phyloP scores from a whole-genome alignment of 2,113 vertebrate species.

The Menura novaehollandiae region DNA sequence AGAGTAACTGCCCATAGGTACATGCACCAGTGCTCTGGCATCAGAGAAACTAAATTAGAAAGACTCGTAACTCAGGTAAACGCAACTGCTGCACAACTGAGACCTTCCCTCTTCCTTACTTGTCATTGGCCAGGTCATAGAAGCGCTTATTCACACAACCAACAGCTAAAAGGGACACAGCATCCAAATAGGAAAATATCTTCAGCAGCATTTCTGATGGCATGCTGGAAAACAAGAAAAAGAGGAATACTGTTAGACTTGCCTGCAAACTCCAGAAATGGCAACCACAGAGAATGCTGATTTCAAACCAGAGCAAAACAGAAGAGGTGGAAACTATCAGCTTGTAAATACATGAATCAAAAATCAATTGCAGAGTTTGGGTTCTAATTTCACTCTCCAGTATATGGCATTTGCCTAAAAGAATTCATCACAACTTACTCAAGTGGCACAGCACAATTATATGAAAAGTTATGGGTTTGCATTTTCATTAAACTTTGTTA shows the following conservation, averaged over 20 bases:
- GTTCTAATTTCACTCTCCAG: not conserved
- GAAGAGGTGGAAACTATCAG: not conserved
- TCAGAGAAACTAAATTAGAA: not conserved
- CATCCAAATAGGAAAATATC: constrained; percentile 86
- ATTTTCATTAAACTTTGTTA: not conserved
- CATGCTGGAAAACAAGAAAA: constrained; percentile 71
- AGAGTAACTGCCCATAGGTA: not conserved
- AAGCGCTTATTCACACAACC: constrained; percentile 81
- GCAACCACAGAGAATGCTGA: not conserved
- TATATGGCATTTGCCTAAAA: not conserved
- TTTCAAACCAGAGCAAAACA: not conserved
- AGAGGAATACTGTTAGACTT: not conserved
- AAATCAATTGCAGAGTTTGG: not conserved
- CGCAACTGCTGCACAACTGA: not conserved
- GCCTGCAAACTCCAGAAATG: not conserved
- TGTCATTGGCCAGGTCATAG: constrained; percentile 79
- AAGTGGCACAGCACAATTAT: not conserved
- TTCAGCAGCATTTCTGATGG: constrained; percentile 82
- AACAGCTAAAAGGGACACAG: constrained; percentile 71
- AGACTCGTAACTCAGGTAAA: not conserved
- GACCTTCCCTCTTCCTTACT: constrained; percentile 75
- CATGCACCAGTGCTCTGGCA: not conserved
- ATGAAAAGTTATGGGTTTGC: not conserved
- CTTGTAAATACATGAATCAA: not conserved
- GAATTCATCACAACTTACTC: not conserved